phyloP scores from a whole-genome alignment of 2,113 vertebrate genomes.

The Porphyrio hochstetteri region DNA sequence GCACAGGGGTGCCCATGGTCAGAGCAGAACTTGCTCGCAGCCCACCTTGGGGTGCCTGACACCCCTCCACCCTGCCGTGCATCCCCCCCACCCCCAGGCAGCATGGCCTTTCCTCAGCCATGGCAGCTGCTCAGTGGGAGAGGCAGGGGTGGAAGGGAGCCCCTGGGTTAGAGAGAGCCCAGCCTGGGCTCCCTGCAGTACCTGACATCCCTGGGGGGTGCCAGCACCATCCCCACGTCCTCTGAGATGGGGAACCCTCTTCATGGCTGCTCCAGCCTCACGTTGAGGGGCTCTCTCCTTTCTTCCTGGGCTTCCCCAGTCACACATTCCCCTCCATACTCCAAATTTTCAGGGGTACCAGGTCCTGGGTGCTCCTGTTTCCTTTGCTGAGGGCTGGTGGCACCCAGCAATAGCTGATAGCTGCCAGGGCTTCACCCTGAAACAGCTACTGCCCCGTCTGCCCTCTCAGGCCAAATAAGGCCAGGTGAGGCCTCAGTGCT shows the following conservation, averaged over 20 bases:
- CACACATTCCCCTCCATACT: background rate
- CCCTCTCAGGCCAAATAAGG: background rate
- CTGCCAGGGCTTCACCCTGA: background rate
- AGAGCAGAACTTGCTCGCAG: background rate
- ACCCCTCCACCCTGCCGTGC: background rate
- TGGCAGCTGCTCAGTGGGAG: background rate
- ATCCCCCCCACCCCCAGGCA: background rate
- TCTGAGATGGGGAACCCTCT: background rate
- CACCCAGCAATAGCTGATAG: background rate
- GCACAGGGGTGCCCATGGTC: background rate
- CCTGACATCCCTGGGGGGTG: background rate
- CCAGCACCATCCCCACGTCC: background rate
- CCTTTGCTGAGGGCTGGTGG: background rate
- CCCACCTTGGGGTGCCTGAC: background rate
- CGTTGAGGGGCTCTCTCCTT: background rate
- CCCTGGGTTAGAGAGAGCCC: background rate
- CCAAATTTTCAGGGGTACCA: background rate
- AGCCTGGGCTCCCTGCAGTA: background rate
- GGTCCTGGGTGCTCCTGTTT: background rate
- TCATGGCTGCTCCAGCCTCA: background rate
- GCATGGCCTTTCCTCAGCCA: background rate
- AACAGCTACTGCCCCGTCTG: background rate
- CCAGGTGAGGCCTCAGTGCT: background rate
- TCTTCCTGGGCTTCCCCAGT: background rate
- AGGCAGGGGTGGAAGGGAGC: background rate